Percentiles rank a stretch among this genome's conserved stretches.
These are phyloP conservation scores for Rhagoletis pomonella DNA, from an alignment of 1,140 invertebrate species.

Conservation along the genomic window DNA sequence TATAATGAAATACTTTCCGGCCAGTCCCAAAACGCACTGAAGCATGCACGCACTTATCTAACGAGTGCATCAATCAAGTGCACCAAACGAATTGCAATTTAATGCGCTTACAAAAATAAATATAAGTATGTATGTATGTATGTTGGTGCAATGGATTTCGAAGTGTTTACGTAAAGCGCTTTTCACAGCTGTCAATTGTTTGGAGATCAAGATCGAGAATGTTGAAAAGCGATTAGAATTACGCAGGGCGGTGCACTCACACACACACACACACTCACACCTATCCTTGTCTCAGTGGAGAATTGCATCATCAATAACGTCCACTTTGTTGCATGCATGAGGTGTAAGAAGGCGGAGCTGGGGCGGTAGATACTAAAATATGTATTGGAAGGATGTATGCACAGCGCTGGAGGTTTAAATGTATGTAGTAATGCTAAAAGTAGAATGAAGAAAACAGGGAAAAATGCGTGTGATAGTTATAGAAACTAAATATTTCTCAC, in stretches of 20 bases:
- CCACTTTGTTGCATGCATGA: too few species aligned
- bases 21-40: neutral
- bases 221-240: slow-evolving; percentile 16
- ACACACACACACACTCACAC: neutral
- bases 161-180: neutral
- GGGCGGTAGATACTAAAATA: too few species aligned
- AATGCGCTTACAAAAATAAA: slow-evolving; percentile 7
- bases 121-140: neutral
- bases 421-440: neutral
- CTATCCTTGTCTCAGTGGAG: too few species aligned
- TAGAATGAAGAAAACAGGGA: neutral
- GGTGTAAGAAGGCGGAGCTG: too few species aligned
- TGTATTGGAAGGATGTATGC: neutral
- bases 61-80: slow-evolving; percentile 25
- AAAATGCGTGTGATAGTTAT: neutral
- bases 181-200: neutral
- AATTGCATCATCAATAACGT: too few species aligned
- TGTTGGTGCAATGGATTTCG: neutral
- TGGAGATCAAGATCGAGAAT: neutral
- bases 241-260: neutral
- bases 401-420: neutral
- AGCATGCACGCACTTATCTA: slow-evolving; percentile 11
- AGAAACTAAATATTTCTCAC: slow-evolving; percentile 30
- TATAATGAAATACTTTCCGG: neutral
- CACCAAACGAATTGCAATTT: slow-evolving; percentile 9